Conservation (phyloP, 2,888 invertebrate genomes). For the Antitype chi region DNA sequence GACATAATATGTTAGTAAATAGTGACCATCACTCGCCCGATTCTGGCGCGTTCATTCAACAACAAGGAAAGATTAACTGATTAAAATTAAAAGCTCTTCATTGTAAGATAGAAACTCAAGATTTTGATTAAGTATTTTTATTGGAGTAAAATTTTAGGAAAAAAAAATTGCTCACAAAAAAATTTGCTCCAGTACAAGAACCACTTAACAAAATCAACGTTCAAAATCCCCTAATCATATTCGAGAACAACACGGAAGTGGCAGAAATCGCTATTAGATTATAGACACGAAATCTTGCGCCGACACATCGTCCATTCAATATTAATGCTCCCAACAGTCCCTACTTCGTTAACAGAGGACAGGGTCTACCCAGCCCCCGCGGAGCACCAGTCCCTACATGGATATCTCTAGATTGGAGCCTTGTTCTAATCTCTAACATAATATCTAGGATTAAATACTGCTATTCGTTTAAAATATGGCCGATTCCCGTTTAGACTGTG, state of each 20-base stretch:
- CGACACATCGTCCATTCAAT: constrained; percentile 74
- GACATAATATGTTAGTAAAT: too few relatives aligned
- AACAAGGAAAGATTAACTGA: neutral
- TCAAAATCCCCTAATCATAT: constrained; percentile 23
- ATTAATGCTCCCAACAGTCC: constrained; percentile 73
- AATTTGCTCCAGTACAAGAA: neutral
- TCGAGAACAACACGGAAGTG: constrained; percentile 48
- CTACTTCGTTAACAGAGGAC: constrained; percentile 74
- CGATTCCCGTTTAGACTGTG: constrained; percentile 49
- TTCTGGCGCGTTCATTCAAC: neutral
- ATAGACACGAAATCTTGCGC: constrained; percentile 41
- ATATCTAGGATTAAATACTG: constrained; percentile 68
- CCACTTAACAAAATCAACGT: constrained; percentile 27
- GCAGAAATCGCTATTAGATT: constrained; percentile 47
- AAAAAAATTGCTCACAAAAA: neutral
- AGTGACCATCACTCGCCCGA: too few relatives aligned
- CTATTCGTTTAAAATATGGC: constrained; percentile 65
- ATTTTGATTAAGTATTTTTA: neutral
- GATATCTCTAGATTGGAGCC: constrained; percentile 76
- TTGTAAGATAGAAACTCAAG: neutral
- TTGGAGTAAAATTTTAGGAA: neutral
- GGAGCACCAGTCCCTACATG: constrained; percentile 75
- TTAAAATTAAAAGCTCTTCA: neutral
- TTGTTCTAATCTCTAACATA: constrained; percentile 74
- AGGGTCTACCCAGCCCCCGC: constrained; percentile 69